Percentiles rank a stretch among this genome's conserved stretches.
These are phyloP conservation scores for Heteromormyrus szaboi DNA, from an alignment of 2,797 vertebrate genomes.

Conservation along the genomic window DNA sequence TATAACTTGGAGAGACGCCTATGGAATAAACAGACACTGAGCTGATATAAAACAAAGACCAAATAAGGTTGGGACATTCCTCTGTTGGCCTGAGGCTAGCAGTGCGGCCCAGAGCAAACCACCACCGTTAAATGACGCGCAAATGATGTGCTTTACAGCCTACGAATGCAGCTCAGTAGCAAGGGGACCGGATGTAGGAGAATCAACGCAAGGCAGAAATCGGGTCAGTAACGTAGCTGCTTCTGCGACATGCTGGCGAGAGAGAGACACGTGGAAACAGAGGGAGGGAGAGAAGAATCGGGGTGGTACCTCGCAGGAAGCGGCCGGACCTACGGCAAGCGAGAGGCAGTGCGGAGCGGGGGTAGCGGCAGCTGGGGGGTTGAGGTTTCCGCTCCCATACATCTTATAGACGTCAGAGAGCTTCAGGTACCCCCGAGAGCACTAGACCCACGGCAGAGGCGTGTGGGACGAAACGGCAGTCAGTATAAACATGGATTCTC, in stretches of 20 bases:
- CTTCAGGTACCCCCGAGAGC: conserved; percentile 54
- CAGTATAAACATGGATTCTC: conserved; percentile 26
- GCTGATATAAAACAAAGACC: background rate
- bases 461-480: conserved; percentile 37
- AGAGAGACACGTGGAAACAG: background rate
- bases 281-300: conserved; percentile 43
- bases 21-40: background rate
- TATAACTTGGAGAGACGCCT: background rate
- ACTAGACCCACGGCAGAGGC: background rate
- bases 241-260: background rate
- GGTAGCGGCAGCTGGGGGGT: conserved; percentile 45
- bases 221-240: background rate
- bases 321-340: conserved; percentile 47
- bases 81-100: background rate
- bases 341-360: conserved; percentile 36
- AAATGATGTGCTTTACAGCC: background rate
- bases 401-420: conserved; percentile 70
- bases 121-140: background rate
- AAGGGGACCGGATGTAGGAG: background rate
- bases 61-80: background rate
- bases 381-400: conserved; percentile 39
- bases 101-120: background rate
- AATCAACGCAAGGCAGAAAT: background rate
- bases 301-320: conserved; percentile 48
- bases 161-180: background rate